Evolutionary conservation across 1,140 invertebrate genomes (phyloP).

Genomic region (Portunus trituberculatus): DNA sequence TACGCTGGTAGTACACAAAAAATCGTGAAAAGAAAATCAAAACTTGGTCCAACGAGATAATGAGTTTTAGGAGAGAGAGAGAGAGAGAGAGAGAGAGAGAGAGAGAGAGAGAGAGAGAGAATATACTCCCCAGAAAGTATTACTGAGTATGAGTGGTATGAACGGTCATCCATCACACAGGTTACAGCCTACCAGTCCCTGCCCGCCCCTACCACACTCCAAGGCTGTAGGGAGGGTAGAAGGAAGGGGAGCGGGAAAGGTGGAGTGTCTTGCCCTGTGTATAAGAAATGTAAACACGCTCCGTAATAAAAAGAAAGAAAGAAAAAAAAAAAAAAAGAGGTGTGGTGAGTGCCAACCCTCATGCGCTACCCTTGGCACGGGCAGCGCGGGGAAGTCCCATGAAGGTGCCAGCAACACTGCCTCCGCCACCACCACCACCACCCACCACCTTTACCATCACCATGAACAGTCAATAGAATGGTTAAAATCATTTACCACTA

Average conservation of each 20-base stretch:
- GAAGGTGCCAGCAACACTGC: not conserved
- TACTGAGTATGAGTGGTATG: not conserved
- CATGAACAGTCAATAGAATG: too few relatives aligned
- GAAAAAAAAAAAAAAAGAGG: not conserved
- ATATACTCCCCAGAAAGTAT: not conserved
- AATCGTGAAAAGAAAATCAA: not conserved
- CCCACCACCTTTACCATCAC: not conserved
- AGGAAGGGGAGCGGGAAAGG: not conserved
- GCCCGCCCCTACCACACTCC: not conserved
- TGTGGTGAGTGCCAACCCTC: not conserved
- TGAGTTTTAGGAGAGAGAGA: not conserved
- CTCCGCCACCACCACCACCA: not conserved
- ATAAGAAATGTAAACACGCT: conserved; percentile 1
- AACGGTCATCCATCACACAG: not conserved
- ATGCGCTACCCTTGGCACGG: not conserved
- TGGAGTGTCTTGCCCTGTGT: not conserved
- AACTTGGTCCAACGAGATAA: not conserved
- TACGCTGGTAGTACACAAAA: not conserved
- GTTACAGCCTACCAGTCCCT: not conserved
- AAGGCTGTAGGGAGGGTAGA: too few relatives aligned
- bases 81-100: not conserved
- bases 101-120: not conserved
- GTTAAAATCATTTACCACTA: not conserved
- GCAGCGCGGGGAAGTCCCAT: not conserved
- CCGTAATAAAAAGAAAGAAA: not conserved